Evolutionary conservation across 2,888 invertebrate genomes (phyloP).

Genomic region (Nasonovia ribisnigri): DNA sequence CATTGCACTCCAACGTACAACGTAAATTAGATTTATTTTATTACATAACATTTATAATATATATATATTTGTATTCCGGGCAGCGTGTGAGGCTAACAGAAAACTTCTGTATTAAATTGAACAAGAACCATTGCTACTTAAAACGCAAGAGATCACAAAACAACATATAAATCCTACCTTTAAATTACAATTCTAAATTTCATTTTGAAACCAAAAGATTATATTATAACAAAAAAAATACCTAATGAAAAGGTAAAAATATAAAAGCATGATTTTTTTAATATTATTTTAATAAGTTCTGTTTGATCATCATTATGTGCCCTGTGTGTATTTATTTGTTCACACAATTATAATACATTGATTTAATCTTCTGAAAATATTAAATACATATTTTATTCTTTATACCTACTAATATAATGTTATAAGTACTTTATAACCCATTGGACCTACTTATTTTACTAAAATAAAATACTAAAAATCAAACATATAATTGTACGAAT

Average conservation of each 20-base stretch:
- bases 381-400: neutral
- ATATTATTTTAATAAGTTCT: neutral
- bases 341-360: neutral
- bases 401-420: neutral
- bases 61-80: neutral
- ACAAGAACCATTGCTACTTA: neutral
- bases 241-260: neutral
- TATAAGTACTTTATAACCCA: too few species aligned
- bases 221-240: neutral
- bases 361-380: neutral
- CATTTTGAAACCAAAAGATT: neutral
- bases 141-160: conserved; percentile 9
- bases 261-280: neutral
- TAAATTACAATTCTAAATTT: neutral
- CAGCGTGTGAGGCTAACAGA: neutral
- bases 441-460: neutral
- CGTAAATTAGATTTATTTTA: conserved; percentile 43
- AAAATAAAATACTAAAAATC: neutral
- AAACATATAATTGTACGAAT: neutral
- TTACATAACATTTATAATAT: neutral
- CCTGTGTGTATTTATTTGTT: neutral
- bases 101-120: neutral
- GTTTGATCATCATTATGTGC: neutral
- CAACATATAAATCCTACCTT: neutral
- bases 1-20: conserved; percentile 1